Percentiles rank a stretch among this genome's conserved stretches.
These are phyloP conservation scores for Zelostemma sp. DNA, from an alignment of 1,140 invertebrate genomes.

Conservation along the genomic window DNA sequence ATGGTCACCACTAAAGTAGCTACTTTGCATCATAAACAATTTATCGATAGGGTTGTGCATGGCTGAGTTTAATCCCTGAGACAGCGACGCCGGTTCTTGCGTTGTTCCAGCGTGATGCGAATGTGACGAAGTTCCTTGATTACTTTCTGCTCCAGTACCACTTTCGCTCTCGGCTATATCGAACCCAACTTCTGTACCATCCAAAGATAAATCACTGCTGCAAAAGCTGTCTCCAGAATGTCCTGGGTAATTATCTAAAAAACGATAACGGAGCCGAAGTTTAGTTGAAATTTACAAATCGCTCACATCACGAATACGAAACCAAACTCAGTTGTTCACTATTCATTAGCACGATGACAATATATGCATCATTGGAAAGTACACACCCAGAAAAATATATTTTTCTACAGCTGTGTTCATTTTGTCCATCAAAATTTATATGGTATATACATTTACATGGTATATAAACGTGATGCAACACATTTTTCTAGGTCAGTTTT, in stretches of 20 bases:
- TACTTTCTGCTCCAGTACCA: slow-evolving; percentile 55
- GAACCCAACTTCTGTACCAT: slow-evolving; percentile 85
- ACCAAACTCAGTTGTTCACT: slow-evolving; percentile 11
- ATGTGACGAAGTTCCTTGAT: slow-evolving; percentile 69
- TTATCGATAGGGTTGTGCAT: slow-evolving; percentile 96
- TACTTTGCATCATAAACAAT: slow-evolving; percentile 97
- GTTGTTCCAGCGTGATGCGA: slow-evolving; percentile 63
- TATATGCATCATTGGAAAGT: not conserved
- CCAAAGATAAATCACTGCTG: slow-evolving; percentile 88
- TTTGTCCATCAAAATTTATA: not conserved
- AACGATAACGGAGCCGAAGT: no score
- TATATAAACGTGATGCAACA: not conserved
- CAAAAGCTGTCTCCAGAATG: slow-evolving; percentile 92
- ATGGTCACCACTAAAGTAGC: slow-evolving; percentile 86
- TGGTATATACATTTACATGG: not conserved
- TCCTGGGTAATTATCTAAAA: slow-evolving; percentile 82
- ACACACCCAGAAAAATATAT: slow-evolving; percentile 8
- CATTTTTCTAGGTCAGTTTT: slow-evolving; percentile 9
- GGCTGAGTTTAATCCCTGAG: slow-evolving; percentile 74
- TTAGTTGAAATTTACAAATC: no score
- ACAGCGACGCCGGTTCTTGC: slow-evolving; percentile 71
- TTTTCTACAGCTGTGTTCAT: not conserved
- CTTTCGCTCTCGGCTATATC: slow-evolving; percentile 74
- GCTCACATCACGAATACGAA: no score
- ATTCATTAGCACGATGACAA: not conserved